A percentile compares a stretch with the other conserved stretches of the same genome.
These are phyloP conservation scores for Dryomyza anilis DNA, from an alignment of 2,888 invertebrate species.

Conservation along the genomic window DNA sequence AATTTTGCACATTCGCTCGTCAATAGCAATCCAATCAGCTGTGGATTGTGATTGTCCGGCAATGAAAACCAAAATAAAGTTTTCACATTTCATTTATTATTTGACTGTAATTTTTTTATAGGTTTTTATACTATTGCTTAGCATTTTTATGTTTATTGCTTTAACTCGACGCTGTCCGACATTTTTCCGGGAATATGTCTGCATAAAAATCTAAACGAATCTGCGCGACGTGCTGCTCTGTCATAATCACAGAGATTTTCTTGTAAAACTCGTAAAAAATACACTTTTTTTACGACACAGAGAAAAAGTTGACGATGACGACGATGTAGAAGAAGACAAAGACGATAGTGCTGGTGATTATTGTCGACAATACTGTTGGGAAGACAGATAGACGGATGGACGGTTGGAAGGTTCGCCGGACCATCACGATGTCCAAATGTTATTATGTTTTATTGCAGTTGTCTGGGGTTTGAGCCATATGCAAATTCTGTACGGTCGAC, in stretches of 20 bases:
- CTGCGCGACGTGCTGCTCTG: no score
- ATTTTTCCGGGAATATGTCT: background rate
- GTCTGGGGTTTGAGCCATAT: no score
- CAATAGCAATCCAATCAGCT: background rate
- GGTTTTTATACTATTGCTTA: background rate
- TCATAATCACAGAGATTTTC: conserved; percentile 3
- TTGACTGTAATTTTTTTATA: background rate
- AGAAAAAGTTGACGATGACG: background rate
- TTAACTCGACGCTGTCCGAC: background rate
- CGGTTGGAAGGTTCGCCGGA: background rate
- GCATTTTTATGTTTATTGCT: background rate
- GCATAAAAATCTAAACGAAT: background rate
- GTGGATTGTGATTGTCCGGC: background rate
- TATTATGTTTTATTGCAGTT: no score
- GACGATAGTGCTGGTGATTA: background rate
- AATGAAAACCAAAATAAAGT: background rate
- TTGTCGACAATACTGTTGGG: background rate
- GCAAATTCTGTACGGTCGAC: no score
- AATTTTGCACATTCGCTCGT: background rate
- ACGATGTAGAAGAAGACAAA: background rate
- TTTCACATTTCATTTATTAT: background rate
- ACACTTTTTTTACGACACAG: background rate
- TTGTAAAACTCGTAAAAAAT: conserved; percentile 1
- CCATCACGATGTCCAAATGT: no score
- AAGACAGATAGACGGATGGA: background rate